These are phyloP conservation scores for Urocitellus parryii DNA, from an alignment of 2,113 vertebrate genomes.

Conservation along the genomic window DNA sequence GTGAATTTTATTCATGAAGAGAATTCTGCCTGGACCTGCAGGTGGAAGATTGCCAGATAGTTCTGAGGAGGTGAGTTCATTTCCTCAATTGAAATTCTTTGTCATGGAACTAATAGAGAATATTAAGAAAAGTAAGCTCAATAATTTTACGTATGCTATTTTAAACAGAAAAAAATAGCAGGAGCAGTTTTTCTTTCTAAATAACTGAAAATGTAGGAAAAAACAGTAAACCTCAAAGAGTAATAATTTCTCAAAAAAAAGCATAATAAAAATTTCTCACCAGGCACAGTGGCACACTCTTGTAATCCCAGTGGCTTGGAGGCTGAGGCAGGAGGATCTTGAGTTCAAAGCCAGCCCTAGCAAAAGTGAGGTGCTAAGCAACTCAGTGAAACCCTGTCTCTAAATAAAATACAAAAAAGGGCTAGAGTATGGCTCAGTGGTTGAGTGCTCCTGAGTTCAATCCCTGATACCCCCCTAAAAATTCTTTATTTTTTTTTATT, in stretches of 20 bases:
- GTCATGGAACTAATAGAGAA: not conserved
- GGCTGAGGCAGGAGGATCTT: no score
- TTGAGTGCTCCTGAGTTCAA: no score
- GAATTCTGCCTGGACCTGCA: slow-evolving; percentile 81
- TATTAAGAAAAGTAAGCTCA: slow-evolving; percentile 39
- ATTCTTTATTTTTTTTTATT: not conserved
- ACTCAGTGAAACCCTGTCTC: no score
- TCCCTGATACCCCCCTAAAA: no score
- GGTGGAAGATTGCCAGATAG: not conserved
- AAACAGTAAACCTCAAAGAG: not conserved
- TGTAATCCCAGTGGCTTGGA: no score
- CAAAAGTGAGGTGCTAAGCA: no score
- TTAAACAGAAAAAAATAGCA: not conserved
- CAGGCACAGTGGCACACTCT: no score
- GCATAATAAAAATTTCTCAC: not conserved
- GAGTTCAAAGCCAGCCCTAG: no score
- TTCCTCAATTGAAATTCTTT: slow-evolving; percentile 21
- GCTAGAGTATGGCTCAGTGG: no score
- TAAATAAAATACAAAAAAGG: no score
- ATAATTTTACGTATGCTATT: not conserved
- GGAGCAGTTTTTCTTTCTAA: not conserved
- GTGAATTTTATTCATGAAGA: slow-evolving; percentile 78
- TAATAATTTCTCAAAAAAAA: not conserved
- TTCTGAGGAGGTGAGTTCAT: not conserved
- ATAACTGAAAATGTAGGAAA: not conserved